Conservation (phyloP, 2,113 vertebrate species). For the Ceuthmochares aereus region DNA sequence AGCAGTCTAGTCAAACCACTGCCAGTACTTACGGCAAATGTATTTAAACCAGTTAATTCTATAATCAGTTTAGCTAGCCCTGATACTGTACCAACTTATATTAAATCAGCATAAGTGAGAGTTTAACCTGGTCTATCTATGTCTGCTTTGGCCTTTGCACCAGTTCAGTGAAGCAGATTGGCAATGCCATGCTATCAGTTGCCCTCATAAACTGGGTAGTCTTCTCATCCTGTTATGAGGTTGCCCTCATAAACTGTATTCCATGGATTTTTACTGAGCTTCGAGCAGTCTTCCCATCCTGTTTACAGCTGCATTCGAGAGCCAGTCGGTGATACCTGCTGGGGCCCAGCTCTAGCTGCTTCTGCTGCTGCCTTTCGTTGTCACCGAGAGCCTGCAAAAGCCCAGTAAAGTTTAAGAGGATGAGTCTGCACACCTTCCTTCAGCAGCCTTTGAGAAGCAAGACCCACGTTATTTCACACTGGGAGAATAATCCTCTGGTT, state of each 20-base stretch:
- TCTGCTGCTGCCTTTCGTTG: neutral
- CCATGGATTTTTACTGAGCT: neutral
- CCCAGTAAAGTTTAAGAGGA: neutral
- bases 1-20: neutral
- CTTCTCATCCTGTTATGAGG: too few relatives aligned
- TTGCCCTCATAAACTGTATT: neutral
- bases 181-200: neutral
- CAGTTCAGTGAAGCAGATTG: neutral
- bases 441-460: neutral
- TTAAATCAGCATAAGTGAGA: constrained; percentile 37
- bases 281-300: neutral
- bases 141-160: constrained; percentile 25
- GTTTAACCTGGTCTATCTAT: constrained; percentile 45
- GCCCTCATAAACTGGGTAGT: neutral
- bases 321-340: neutral
- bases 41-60: constrained; percentile 43
- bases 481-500: neutral
- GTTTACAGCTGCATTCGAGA: fast-evolving
- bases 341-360: neutral
- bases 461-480: neutral
- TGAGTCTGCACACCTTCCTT: neutral
- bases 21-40: neutral
- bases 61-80: constrained; percentile 29
- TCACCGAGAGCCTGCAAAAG: neutral
- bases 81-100: neutral